phyloP scores from a whole-genome alignment of 1,140 invertebrate genomes.

The Drosophila sechellia region DNA sequence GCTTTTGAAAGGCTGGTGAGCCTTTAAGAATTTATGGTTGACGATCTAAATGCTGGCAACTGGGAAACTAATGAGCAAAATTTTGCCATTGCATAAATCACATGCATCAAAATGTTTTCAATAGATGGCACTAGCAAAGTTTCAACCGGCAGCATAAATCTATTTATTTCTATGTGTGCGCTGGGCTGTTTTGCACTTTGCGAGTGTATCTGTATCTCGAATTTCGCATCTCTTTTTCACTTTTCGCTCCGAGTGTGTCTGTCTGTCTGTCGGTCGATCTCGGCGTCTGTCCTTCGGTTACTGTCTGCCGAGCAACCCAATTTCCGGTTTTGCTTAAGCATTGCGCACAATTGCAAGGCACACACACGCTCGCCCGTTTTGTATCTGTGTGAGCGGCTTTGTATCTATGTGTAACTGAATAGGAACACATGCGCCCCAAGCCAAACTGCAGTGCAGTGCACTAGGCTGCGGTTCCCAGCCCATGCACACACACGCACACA shows the following conservation, averaged over 20 bases:
- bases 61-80: constrained; percentile 80
- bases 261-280: constrained; percentile 37
- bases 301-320: constrained; percentile 79
- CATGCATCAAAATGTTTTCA: constrained; percentile 80
- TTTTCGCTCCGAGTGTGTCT: constrained; percentile 28
- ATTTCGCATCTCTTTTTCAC: constrained; percentile 49
- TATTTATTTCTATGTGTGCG: constrained; percentile 50
- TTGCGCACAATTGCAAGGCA: constrained; percentile 69
- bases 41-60: constrained; percentile 54
- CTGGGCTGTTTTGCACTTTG: constrained; percentile 29
- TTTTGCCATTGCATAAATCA: constrained; percentile 76
- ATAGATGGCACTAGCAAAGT: constrained; percentile 67
- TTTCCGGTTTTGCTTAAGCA: constrained; percentile 82
- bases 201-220: constrained; percentile 46
- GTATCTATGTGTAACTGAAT: constrained; percentile 69
- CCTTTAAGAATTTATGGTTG: constrained; percentile 64
- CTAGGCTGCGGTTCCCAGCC: constrained; percentile 59
- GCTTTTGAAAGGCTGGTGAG: constrained; percentile 37
- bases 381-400: constrained; percentile 26
- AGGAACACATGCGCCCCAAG: constrained; percentile 76
- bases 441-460: constrained; percentile 74
- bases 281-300: constrained; percentile 33
- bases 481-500: constrained; percentile 2
- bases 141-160: constrained; percentile 70
- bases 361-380: constrained; percentile 15